Evolutionary conservation across 2,113 vertebrate genomes (phyloP).

Genomic region (Pterophyllum scalare): DNA sequence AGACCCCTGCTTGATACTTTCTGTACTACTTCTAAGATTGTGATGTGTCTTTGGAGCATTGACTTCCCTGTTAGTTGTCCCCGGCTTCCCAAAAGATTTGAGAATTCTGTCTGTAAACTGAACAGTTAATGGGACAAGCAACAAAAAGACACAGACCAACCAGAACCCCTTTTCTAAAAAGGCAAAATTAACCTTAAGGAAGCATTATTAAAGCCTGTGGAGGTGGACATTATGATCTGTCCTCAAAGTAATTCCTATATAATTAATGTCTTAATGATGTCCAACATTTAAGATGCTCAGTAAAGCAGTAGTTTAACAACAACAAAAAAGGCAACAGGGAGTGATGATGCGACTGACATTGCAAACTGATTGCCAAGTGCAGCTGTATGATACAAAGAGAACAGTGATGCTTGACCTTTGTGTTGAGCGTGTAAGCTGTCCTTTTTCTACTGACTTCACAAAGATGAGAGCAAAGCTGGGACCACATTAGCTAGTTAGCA

Average conservation of each 20-base stretch:
- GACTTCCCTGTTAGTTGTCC: neutral
- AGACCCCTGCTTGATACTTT: neutral
- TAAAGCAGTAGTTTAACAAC: neutral
- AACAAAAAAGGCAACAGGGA: neutral
- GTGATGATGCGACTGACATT: neutral
- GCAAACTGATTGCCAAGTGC: neutral
- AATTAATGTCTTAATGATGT: neutral
- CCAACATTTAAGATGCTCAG: neutral
- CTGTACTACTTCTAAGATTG: neutral
- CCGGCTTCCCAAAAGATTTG: neutral
- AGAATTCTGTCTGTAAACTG: neutral
- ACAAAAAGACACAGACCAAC: too few species aligned
- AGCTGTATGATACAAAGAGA: neutral
- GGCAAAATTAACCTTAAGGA: neutral
- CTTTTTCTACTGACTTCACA: neutral
- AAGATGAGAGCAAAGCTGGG: neutral
- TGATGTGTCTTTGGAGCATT: neutral
- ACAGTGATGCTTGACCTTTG: neutral
- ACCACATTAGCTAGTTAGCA: neutral
- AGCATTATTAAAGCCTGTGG: neutral
- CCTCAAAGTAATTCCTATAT: neutral
- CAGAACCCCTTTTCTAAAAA: too few species aligned
- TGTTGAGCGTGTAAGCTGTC: neutral
- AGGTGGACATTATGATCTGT: neutral
- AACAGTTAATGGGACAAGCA: neutral